phyloP scores from a whole-genome alignment of 2,797 vertebrate species.

The Valencia hispanica region DNA sequence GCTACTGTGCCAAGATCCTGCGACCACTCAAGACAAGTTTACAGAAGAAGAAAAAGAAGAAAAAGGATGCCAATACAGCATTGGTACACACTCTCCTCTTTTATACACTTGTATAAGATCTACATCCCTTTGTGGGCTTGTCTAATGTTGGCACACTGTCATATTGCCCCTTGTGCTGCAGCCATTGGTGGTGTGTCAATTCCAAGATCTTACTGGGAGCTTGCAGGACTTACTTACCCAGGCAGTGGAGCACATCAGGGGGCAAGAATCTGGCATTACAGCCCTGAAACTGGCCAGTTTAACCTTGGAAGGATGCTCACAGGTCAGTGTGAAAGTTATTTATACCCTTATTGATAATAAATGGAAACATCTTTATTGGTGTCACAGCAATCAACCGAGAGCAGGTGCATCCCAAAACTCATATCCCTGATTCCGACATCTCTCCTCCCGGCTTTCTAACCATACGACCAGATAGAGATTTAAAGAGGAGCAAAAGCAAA shows the following conservation, averaged over 20 bases:
- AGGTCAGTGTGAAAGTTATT: slow-evolving; percentile 62
- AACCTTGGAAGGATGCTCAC: slow-evolving; percentile 84
- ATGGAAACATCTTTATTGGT: not conserved
- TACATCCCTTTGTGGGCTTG: not conserved
- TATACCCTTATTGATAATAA: not conserved
- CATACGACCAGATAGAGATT: not conserved
- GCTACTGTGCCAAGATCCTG: slow-evolving; percentile 89
- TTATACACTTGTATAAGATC: not conserved
- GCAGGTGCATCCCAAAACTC: no score
- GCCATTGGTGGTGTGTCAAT: slow-evolving; percentile 90
- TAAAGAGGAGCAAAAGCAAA: not conserved
- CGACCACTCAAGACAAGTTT: slow-evolving; percentile 93
- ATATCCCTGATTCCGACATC: no score
- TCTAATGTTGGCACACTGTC: not conserved
- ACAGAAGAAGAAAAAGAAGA: slow-evolving; percentile 99
- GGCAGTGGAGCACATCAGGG: slow-evolving; percentile 88
- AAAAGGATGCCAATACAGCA: slow-evolving; percentile 88
- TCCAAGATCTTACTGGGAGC: slow-evolving; percentile 87
- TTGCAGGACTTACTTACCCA: slow-evolving; percentile 89
- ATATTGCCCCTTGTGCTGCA: slow-evolving; percentile 49
- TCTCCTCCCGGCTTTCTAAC: no score
- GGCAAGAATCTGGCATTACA: slow-evolving; percentile 86
- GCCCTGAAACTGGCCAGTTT: slow-evolving; percentile 90
- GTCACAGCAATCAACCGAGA: not conserved
- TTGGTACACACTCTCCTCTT: slow-evolving; percentile 75